Evolutionary conservation across 2,797 vertebrate species (phyloP).

Genomic region (Sebastes matsubarae): DNA sequence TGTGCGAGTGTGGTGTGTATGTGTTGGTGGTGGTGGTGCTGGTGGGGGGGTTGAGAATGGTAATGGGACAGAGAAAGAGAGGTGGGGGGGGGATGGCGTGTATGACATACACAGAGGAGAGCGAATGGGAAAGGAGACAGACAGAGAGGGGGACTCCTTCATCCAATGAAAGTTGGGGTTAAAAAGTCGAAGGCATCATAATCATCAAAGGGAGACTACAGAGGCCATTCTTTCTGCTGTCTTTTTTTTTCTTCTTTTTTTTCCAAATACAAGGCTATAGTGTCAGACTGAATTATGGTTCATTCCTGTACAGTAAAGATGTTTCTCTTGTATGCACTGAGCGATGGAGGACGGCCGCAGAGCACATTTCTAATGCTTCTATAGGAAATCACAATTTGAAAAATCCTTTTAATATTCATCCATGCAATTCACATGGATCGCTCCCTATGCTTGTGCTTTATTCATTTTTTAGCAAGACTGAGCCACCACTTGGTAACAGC

Average conservation of each 20-base stretch:
- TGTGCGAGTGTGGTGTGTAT: constrained; percentile 30
- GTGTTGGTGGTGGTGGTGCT: background rate
- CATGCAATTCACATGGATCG: constrained; percentile 8
- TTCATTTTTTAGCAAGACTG: constrained; percentile 4
- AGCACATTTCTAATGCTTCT: constrained; percentile 17
- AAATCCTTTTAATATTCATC: constrained; percentile 62
- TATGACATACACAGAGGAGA: constrained; percentile 39
- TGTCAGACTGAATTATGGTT: constrained; percentile 59
- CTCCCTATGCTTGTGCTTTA: background rate
- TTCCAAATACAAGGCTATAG: constrained; percentile 46
- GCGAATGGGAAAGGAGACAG: constrained; percentile 54
- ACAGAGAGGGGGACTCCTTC: constrained; percentile 23
- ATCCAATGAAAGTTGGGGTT: constrained; percentile 70
- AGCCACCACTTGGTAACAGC: constrained; percentile 11
- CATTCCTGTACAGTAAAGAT: constrained; percentile 25
- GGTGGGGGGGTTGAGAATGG: constrained; percentile 17
- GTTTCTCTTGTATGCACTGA: constrained; percentile 22
- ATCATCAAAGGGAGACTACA: constrained; percentile 65
- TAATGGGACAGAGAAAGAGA: constrained; percentile 64
- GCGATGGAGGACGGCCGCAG: background rate
- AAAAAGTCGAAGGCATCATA: constrained; percentile 76
- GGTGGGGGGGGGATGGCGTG: background rate
- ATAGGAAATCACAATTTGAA: constrained; percentile 47
- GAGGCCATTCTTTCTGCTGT: constrained; percentile 63
- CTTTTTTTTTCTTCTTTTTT: constrained; percentile 8